phyloP scores from a whole-genome alignment of 2,797 vertebrate species.

The Periophthalmus magnuspinnatus region DNA sequence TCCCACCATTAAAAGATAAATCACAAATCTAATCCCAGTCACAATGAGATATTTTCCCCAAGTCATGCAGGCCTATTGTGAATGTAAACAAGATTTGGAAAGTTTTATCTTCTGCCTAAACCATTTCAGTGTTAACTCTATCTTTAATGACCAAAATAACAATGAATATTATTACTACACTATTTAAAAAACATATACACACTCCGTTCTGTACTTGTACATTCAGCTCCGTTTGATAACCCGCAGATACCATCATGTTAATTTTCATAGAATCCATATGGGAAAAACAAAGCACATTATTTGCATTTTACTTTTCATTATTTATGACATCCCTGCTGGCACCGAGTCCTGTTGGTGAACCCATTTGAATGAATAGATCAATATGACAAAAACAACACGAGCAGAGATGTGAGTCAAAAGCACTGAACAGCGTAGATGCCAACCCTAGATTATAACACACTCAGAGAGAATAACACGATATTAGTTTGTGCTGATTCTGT shows the following conservation, averaged over 20 bases:
- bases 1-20: too few relatives aligned
- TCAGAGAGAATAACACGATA: slow-evolving; percentile 56
- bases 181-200: neutral
- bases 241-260: neutral
- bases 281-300: slow-evolving; percentile 7
- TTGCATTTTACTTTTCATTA: slow-evolving; percentile 26
- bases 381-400: slow-evolving; percentile 9
- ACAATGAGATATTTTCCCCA: too few relatives aligned
- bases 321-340: slow-evolving; percentile 19
- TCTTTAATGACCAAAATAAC: too few relatives aligned
- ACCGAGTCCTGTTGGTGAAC: neutral
- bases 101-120: neutral
- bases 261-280: neutral
- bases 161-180: neutral
- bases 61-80: too few relatives aligned
- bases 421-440: slow-evolving; percentile 53
- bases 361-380: slow-evolving; percentile 9
- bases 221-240: neutral
- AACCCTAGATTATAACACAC: slow-evolving; percentile 48
- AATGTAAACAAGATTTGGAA: neutral
- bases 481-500: slow-evolving; percentile 21
- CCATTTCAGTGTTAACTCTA: neutral
- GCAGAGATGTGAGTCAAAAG: slow-evolving; percentile 48
- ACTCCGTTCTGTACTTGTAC: neutral
- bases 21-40: too few relatives aligned